Conservation (phyloP, 1,140 invertebrate genomes). For the Zaprionus ornatus region DNA sequence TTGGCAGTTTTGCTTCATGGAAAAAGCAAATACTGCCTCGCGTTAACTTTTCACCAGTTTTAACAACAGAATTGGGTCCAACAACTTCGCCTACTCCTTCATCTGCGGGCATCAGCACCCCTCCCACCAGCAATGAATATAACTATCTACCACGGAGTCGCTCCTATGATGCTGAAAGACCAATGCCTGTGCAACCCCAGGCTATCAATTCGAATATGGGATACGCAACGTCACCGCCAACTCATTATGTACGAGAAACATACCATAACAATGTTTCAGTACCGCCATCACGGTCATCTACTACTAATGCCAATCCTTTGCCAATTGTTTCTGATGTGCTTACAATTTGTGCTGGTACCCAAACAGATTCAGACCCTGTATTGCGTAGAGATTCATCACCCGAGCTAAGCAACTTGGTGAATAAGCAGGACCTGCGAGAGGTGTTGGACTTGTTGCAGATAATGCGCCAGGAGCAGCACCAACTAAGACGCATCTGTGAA, state of each 20-base stretch:
- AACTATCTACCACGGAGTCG: constrained; percentile 41
- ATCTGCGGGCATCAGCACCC: constrained; percentile 1
- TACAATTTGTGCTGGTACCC: constrained; percentile 77
- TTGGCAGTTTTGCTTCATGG: constrained; percentile 64
- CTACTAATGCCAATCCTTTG: background rate
- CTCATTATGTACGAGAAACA: constrained; percentile 25
- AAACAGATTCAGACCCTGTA: constrained; percentile 54
- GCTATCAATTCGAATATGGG: constrained; percentile 7
- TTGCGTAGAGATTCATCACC: constrained; percentile 2
- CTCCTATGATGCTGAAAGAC: constrained; percentile 13
- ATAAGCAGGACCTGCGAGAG: constrained; percentile 46
- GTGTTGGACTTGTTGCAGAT: constrained; percentile 41
- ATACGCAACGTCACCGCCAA: constrained; percentile 21
- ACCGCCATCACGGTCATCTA: constrained; percentile 16
- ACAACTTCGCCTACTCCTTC: constrained; percentile 8
- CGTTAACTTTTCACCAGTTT: constrained; percentile 66
- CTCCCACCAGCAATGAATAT: constrained; percentile 50
- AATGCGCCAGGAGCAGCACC: constrained; percentile 62
- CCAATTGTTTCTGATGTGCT: constrained; percentile 50
- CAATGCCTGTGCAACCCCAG: background rate
- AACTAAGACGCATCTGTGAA: constrained; percentile 52
- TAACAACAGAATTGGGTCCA: constrained; percentile 62
- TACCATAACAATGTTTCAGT: constrained; percentile 13
- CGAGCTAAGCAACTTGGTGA: constrained; percentile 43
- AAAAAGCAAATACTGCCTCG: constrained; percentile 75